Percentiles rank a stretch among this genome's conserved stretches.
These are phyloP conservation scores for Cyprinella venusta DNA, from an alignment of 2,797 vertebrate genomes.

Conservation along the genomic window DNA sequence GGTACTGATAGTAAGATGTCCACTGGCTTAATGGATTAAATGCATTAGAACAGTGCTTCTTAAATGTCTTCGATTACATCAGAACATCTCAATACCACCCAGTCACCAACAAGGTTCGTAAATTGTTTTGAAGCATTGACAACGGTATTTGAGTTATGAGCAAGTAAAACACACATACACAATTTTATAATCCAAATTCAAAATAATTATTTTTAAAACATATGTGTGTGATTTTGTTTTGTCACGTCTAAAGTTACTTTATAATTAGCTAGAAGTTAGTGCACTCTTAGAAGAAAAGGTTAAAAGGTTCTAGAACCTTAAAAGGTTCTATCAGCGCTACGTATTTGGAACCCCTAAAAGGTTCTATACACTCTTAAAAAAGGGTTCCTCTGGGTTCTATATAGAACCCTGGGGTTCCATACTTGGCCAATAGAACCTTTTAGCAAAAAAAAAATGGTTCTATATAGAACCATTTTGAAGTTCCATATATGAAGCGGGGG, in stretches of 20 bases:
- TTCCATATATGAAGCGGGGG: no score
- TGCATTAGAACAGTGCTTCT: conserved; percentile 1
- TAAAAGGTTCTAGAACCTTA: no score
- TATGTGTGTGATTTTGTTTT: neutral
- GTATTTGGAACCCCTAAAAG: no score
- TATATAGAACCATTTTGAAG: no score
- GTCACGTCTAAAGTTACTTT: neutral
- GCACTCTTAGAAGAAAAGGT: no score
- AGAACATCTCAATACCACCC: neutral
- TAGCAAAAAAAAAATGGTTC: no score
- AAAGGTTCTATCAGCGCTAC: no score
- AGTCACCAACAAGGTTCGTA: neutral
- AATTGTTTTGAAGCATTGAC: neutral
- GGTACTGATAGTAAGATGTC: neutral
- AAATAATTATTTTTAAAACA: neutral
- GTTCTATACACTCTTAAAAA: no score
- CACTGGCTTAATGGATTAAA: conserved; percentile 20
- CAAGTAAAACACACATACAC: neutral
- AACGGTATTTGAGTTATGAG: neutral
- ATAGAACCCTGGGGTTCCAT: no score
- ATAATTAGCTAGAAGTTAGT: neutral
- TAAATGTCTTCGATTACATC: neutral
- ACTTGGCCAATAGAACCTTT: no score
- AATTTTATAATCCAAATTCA: neutral
- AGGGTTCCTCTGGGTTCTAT: no score